Percentiles rank a stretch among this genome's conserved stretches.
Conservation (phyloP, 2,888 invertebrate genomes). For the Arrhopalites spinosus region DNA sequence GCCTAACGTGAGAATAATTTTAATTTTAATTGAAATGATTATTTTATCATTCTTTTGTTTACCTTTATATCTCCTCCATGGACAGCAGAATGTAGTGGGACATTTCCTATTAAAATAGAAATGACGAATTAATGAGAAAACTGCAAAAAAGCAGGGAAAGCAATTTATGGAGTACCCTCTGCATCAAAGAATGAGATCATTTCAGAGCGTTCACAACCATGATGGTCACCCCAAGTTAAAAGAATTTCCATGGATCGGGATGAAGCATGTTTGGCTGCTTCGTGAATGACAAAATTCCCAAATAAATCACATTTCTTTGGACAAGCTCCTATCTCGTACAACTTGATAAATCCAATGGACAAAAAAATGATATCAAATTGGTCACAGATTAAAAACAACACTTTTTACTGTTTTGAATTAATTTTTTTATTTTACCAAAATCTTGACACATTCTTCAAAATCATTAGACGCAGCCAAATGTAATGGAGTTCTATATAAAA, state of each 20-base stretch:
- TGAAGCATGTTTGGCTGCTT: constrained; percentile 87
- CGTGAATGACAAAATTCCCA: constrained; percentile 89
- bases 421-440: constrained; percentile 67
- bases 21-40: too few species aligned
- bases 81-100: constrained; percentile 57
- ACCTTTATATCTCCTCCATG: constrained; percentile 62
- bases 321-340: constrained; percentile 77
- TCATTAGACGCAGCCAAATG: constrained; percentile 85
- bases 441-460: constrained; percentile 77
- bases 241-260: constrained; percentile 83
- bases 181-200: constrained; percentile 85
- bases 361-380: too few species aligned
- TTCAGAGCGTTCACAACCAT: constrained; percentile 76
- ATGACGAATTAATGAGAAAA: too few species aligned
- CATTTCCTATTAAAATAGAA: constrained; percentile 85
- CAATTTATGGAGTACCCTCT: constrained; percentile 82
- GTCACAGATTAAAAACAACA: neutral
- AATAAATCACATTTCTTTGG: constrained; percentile 81
- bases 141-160: too few species aligned
- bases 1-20: too few species aligned
- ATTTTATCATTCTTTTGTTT: too few species aligned
- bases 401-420: too few species aligned
- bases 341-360: constrained; percentile 64
- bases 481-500: constrained; percentile 66
- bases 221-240: constrained; percentile 79